Evolutionary conservation across 2,888 invertebrate species (phyloP).

Genomic region (Acanthococcus lagerstroemiae): DNA sequence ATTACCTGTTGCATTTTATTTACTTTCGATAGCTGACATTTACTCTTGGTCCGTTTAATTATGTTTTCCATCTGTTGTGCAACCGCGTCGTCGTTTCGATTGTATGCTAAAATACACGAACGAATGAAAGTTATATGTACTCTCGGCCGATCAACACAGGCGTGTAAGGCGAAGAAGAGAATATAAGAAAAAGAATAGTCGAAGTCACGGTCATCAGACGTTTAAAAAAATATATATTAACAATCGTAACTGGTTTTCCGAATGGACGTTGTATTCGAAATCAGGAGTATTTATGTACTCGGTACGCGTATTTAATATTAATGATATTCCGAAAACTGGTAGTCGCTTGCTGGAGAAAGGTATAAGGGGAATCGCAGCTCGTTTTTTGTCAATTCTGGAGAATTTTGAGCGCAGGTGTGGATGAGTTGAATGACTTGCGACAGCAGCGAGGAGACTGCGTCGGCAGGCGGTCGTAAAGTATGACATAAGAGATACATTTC

Average conservation of each 20-base stretch:
- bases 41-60: conserved; percentile 22
- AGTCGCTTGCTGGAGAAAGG: not conserved
- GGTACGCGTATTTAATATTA: conserved; percentile 4
- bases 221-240: not conserved
- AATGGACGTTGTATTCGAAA: conserved; percentile 3
- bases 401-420: not conserved
- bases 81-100: conserved; percentile 12
- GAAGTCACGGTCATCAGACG: conserved; percentile 18
- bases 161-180: conserved; percentile 4
- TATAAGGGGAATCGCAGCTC: not conserved
- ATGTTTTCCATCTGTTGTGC: conserved; percentile 18
- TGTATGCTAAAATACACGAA: conserved; percentile 19
- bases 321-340: not conserved
- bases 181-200: not conserved
- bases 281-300: conserved; percentile 1
- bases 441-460: too few relatives aligned
- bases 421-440: not conserved
- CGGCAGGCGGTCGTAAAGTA: too few relatives aligned
- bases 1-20: conserved; percentile 17
- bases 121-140: conserved; percentile 4
- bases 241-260: not conserved
- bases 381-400: not conserved
- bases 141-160: not conserved
- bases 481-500: too few relatives aligned
- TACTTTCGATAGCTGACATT: conserved; percentile 22